Percentiles rank a stretch among this genome's conserved stretches.
Evolutionary conservation across 2,797 vertebrate species (phyloP).

Genomic region (Pyrocephalus nanus): DNA sequence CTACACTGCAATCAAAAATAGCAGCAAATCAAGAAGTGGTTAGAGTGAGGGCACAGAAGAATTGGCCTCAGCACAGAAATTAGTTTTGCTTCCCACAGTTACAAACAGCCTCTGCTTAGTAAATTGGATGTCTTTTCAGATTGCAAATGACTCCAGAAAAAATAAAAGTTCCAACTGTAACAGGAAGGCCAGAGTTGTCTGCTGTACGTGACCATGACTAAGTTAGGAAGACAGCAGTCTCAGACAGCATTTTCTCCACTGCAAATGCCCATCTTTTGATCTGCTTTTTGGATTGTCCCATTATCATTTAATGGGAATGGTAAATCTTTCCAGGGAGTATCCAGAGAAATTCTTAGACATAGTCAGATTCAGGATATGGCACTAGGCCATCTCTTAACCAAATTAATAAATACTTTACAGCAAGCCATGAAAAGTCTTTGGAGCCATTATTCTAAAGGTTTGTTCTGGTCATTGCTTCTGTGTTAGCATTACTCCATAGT

Average conservation of each 20-base stretch:
- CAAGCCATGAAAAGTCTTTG: slow-evolving; percentile 14
- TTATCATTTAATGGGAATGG: not conserved
- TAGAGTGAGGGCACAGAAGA: slow-evolving; percentile 13
- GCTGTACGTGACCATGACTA: not conserved
- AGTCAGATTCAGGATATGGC: slow-evolving; percentile 27
- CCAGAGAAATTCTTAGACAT: not conserved
- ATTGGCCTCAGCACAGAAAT: not conserved
- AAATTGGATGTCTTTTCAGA: slow-evolving; percentile 10
- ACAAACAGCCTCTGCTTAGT: not conserved
- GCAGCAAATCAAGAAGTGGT: slow-evolving; percentile 28
- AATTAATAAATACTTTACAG: slow-evolving; percentile 48
- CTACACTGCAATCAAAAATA: slow-evolving; percentile 40
- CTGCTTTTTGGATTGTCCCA: not conserved
- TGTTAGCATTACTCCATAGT: slow-evolving; percentile 10
- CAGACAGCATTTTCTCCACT: not conserved
- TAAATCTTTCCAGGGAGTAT: slow-evolving; percentile 9
- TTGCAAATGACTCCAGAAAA: not conserved
- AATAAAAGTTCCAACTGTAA: slow-evolving; percentile 1
- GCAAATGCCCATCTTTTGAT: slow-evolving; percentile 3
- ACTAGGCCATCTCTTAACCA: slow-evolving; percentile 9
- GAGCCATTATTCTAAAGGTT: slow-evolving; percentile 27
- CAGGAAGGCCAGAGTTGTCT: not conserved
- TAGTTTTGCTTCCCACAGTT: slow-evolving; percentile 37
- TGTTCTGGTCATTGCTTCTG: slow-evolving; percentile 41
- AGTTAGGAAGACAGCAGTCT: not conserved